These are phyloP conservation scores for Galerucella calmariensis DNA, from an alignment of 2,888 invertebrate genomes.

Conservation along the genomic window DNA sequence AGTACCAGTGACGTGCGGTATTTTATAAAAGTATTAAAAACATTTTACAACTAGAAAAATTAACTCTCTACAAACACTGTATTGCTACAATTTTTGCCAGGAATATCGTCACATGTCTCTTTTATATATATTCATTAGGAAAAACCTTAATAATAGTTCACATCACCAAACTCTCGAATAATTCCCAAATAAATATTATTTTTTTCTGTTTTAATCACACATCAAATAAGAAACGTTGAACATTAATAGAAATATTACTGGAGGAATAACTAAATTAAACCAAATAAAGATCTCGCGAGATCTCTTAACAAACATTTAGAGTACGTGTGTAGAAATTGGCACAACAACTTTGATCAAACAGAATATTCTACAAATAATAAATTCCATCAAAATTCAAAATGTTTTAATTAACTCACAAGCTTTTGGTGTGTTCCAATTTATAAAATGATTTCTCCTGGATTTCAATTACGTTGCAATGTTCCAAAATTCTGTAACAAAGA, in stretches of 20 bases:
- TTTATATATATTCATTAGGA: no score
- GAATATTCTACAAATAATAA: not conserved
- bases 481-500: conserved; percentile 61
- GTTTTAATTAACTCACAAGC: conserved; percentile 34
- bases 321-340: not conserved
- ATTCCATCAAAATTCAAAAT: not conserved
- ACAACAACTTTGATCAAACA: not conserved
- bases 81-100: no score
- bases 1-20: no score
- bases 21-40: no score
- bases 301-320: not conserved
- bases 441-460: conserved; percentile 61
- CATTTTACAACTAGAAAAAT: no score
- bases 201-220: not conserved
- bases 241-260: not conserved
- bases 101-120: no score
- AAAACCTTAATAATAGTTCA: no score
- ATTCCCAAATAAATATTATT: not conserved
- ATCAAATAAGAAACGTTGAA: not conserved
- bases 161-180: not conserved
- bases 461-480: conserved; percentile 63
- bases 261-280: conserved; percentile 17
- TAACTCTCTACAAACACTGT: no score
- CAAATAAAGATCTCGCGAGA: conserved; percentile 53
- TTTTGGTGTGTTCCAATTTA: conserved; percentile 53